A percentile compares a stretch with the other conserved stretches of the same genome.
phyloP scores from a whole-genome alignment of 2,797 vertebrate species.

The Characodon lateralis region DNA sequence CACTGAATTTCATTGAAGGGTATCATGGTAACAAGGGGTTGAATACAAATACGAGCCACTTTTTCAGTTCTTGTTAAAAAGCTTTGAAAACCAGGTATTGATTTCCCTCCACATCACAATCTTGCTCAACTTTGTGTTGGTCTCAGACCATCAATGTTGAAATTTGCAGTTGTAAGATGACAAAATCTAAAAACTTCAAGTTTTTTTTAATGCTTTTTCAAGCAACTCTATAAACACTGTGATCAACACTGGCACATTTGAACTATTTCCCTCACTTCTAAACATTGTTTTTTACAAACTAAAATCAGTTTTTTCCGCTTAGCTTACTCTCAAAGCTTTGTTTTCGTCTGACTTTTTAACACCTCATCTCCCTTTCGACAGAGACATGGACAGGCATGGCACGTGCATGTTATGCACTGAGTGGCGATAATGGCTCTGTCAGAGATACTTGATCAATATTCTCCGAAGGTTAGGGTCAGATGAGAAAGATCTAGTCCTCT shows the following conservation, averaged over 20 bases:
- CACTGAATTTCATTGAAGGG: no score
- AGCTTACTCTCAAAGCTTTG: slow-evolving; percentile 47
- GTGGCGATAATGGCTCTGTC: slow-evolving; percentile 54
- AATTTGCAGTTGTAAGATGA: neutral
- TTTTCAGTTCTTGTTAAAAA: no score
- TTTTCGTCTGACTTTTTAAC: slow-evolving; percentile 27
- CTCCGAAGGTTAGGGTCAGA: slow-evolving; percentile 67
- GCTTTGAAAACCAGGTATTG: neutral
- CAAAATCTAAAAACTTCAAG: neutral
- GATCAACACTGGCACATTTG: neutral
- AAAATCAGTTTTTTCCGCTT: slow-evolving; percentile 34
- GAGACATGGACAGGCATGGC: slow-evolving; percentile 28
- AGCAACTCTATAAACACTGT: neutral
- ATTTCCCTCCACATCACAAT: no score
- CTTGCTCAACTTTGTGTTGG: neutral
- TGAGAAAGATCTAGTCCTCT: slow-evolving; percentile 39
- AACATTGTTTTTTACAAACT: slow-evolving; percentile 28
- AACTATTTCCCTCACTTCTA: slow-evolving; percentile 7
- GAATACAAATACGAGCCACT: no score
- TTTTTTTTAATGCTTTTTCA: neutral
- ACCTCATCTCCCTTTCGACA: slow-evolving; percentile 43
- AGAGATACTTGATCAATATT: slow-evolving; percentile 64
- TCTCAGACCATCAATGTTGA: neutral
- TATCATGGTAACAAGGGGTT: no score
- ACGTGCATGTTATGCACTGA: slow-evolving; percentile 27